phyloP scores from a whole-genome alignment of 2,113 vertebrate genomes.

The Rhea americana region DNA sequence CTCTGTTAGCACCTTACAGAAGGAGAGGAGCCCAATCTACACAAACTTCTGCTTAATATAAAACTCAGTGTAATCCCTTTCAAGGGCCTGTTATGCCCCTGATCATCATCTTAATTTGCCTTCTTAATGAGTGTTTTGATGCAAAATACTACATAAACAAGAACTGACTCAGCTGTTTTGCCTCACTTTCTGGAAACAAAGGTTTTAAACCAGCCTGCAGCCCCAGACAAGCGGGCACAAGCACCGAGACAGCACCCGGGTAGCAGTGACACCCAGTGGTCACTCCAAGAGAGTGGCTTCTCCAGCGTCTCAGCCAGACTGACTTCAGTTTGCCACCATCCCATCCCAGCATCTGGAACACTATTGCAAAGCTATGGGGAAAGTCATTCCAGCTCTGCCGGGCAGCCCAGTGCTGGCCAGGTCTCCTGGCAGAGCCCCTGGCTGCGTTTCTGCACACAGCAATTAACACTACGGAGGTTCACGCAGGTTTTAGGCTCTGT shows the following conservation, averaged over 20 bases:
- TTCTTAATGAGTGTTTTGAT: background rate
- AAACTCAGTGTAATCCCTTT: background rate
- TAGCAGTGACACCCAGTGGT: background rate
- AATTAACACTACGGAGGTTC: background rate
- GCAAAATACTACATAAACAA: background rate
- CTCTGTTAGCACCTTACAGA: background rate
- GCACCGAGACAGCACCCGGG: background rate
- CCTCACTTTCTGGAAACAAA: background rate
- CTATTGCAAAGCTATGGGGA: background rate
- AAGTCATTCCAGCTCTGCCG: background rate
- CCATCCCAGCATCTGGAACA: background rate
- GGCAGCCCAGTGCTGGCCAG: background rate
- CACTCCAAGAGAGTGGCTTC: background rate
- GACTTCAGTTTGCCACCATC: background rate
- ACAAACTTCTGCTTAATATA: background rate
- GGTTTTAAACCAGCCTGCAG: background rate
- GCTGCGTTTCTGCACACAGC: accelerated
- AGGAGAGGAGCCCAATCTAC: background rate
- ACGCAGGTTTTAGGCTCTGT: background rate
- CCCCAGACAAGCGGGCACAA: accelerated
- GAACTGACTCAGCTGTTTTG: background rate
- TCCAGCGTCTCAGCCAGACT: accelerated
- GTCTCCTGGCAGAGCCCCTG: background rate
- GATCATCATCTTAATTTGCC: background rate
- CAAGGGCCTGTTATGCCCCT: background rate